These are phyloP conservation scores for Tachina grossa DNA, from an alignment of 2,888 invertebrate species.

Conservation along the genomic window DNA sequence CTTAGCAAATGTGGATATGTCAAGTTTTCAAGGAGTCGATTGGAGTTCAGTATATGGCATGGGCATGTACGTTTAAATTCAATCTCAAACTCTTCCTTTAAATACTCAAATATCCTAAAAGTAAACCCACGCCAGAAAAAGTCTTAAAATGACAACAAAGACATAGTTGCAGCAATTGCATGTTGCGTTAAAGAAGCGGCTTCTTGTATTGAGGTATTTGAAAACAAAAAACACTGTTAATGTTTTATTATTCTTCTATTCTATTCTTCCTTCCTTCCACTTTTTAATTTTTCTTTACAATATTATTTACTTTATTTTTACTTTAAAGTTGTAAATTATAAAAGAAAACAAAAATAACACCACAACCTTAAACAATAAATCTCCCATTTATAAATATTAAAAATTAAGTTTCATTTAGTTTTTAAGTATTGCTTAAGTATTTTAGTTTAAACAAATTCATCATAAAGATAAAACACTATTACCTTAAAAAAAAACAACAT, in stretches of 20 bases:
- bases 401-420: constrained; percentile 70
- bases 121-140: constrained; percentile 27
- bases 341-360: constrained; percentile 18
- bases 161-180: constrained; percentile 35
- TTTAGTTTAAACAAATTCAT: constrained; percentile 63
- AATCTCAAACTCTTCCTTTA: constrained; percentile 51
- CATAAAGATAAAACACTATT: constrained; percentile 71
- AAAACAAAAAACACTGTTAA: constrained; percentile 33
- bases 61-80: constrained; percentile 91
- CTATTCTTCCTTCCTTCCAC: constrained; percentile 18
- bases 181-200: constrained; percentile 48
- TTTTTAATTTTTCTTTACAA: constrained; percentile 21
- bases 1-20: constrained; percentile 95
- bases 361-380: constrained; percentile 23
- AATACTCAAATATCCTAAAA: constrained; percentile 34
- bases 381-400: constrained; percentile 28
- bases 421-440: constrained; percentile 61
- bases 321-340: constrained; percentile 61
- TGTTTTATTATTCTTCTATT: constrained; percentile 46
- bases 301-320: constrained; percentile 17
- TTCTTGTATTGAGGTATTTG: constrained; percentile 49
- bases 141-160: constrained; percentile 48
- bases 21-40: constrained; percentile 95
- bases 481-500: constrained; percentile 54
- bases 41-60: constrained; percentile 96